Evolutionary conservation across 1,140 invertebrate genomes (phyloP).

Genomic region (Hypsibius dujardini): DNA sequence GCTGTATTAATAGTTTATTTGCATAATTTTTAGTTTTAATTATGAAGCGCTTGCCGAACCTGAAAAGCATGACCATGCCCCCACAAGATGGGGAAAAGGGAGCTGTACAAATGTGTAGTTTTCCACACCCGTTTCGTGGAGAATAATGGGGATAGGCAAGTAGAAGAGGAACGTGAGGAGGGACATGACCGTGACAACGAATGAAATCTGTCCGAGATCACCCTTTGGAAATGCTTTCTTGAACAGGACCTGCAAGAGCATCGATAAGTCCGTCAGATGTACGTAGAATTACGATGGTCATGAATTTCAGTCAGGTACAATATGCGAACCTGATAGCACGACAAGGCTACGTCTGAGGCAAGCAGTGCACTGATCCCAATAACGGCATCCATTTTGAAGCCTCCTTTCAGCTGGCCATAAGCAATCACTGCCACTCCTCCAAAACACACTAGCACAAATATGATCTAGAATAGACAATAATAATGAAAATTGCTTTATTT

Average conservation of each 20-base stretch:
- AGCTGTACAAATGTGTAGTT: neutral
- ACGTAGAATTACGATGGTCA: neutral
- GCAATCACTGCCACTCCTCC: slow-evolving; percentile 3
- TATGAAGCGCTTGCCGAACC: neutral
- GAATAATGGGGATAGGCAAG: neutral
- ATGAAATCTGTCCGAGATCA: slow-evolving; percentile 1
- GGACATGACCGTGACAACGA: neutral
- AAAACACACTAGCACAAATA: neutral
- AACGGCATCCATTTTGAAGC: neutral
- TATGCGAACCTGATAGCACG: neutral
- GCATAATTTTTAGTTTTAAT: no score
- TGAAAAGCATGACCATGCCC: neutral
- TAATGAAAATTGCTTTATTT: no score
- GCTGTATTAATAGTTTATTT: no score
- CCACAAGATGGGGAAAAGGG: neutral
- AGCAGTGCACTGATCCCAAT: neutral
- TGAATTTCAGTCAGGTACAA: neutral
- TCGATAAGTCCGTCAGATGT: neutral
- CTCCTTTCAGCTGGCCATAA: neutral
- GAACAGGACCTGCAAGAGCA: slow-evolving; percentile 6
- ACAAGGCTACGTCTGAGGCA: neutral
- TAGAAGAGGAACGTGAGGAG: neutral
- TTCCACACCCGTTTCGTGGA: neutral
- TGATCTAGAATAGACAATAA: neutral
- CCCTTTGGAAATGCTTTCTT: slow-evolving; percentile 14